Base-by-base conservation (phyloP, 2,797 vertebrate species). In the Pogonophryne albipinna region DNA sequence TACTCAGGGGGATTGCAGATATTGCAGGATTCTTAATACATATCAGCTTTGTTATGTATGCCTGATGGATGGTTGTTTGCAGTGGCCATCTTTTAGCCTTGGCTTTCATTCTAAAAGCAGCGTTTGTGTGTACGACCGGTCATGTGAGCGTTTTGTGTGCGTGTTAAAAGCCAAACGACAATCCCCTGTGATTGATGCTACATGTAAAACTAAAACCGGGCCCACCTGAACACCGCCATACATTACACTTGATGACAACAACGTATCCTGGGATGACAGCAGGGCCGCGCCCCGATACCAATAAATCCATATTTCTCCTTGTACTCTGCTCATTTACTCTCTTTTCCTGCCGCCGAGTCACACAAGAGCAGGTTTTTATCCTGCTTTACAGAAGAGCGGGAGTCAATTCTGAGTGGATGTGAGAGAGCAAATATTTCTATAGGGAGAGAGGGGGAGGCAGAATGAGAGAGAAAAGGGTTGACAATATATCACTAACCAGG, bases 41-140 rank as follows among this genome's bases (percentile, higher is more conserved):
- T 80, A 88, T 86, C 82, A 82, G 74, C 75, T 84, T 59, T 82
- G 77, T 85, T 90, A 83, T 71, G 52, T 58, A 6, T 58, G 59
- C 49, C 84, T 93, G 91, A 91, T 91, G 82, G 90, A 90, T 91
- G 77, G 83, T 77, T 89, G 75, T 89, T 85, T 84, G 71, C 71
- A 2, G 71, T 69, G 66, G 80, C 87, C 75, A 86, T 90, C 88
- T 91, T 87, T 83, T 77, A 85, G 82, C 81, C 64, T 64, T 38
- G 52, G 55, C 86, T 91, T 85, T 87, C 74, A 62, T 55, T 85
- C 75, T 82, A 66, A 88, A 86, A 85, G 78, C 64, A 50, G 66
- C 16, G n/a, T 59, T 44, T 71, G 81, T 79, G 80, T 75, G 68
- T 63, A 38, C 3, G 34, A 38, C 34, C 1, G 8, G 7, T 38